Base-by-base conservation (phyloP, 2,113 vertebrate genomes). In the Urocynchramus pylzowi region DNA sequence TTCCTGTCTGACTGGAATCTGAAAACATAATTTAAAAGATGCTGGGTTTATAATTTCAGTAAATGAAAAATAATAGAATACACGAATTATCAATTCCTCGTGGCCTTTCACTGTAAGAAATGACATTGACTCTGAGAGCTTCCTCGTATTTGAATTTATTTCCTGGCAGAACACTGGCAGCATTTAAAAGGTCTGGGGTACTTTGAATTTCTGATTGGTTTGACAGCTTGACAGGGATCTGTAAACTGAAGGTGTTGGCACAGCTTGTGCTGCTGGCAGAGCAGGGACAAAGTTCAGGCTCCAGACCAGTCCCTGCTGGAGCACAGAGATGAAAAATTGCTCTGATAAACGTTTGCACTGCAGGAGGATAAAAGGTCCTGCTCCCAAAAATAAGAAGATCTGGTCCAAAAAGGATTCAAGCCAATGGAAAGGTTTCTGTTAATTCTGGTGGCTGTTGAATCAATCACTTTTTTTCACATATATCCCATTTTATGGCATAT, bases 251-350 rank as follows among this genome's bases (percentile, higher is more conserved):
- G 67, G 84, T 91, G 93, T 44, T 93, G 90, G 84, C 73, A 54
- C 68, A 81, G 60, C 81, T 89, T 88, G 64, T 69, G 63, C 79
- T 75, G 84, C 89, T 68, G 90, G 71, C 17, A 18, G 93, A 94
- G 95, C 83, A 88, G 90, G 89, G 94, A 89, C 93, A 92, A 92
- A 96, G 95, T 96, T 96, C 95, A 95, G 83, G 16, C 84, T 88
- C 88, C 75, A 77, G 75, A 47, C 39, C 13, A 80, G 88, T 28
- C 91, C 78, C 82, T 35, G 11, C 84, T 87, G 77, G 61, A 93
- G 74, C 67, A 60, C 59, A 30, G 60, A 83, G 95, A 92, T 90
- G 92, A 94, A 93, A 95, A 93, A 90, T 68, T 45, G 73, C 88
- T 81, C 71, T 71, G 90, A 83, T 61, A 83, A 90, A 94, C 12